These are phyloP conservation scores for Magallana nippona DNA, from an alignment of 2,888 invertebrate species.

Conservation along the genomic window DNA sequence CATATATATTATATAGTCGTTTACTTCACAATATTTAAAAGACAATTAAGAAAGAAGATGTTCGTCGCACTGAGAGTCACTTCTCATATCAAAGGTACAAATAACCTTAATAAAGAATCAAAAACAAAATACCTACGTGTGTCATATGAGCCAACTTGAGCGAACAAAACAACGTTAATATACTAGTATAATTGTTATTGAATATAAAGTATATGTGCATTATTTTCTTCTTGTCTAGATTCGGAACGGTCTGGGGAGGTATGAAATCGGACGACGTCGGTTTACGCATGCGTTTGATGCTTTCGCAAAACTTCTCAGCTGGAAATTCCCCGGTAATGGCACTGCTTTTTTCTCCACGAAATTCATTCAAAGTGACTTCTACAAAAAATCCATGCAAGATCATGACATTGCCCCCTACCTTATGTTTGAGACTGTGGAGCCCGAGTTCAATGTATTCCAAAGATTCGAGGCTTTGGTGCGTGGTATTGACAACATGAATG, in stretches of 20 bases:
- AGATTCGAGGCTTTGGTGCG: conserved; percentile 66
- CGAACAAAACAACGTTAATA: too few species aligned
- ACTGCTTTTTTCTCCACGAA: conserved; percentile 58
- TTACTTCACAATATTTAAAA: too few species aligned
- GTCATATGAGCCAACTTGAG: too few species aligned
- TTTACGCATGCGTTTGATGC: conserved; percentile 69
- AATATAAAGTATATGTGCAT: neutral
- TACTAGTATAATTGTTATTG: too few species aligned
- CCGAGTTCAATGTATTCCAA: conserved; percentile 66
- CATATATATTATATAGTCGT: too few species aligned
- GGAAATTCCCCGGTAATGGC: conserved; percentile 60
- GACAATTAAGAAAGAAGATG: too few species aligned
- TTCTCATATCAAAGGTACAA: too few species aligned
- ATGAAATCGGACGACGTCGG: conserved; percentile 58
- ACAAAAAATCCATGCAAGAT: conserved; percentile 62
- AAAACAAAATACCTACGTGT: too few species aligned
- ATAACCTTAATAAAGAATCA: too few species aligned
- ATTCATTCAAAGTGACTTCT: conserved; percentile 69
- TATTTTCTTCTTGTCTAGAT: conserved; percentile 56
- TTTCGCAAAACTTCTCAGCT: conserved; percentile 64
- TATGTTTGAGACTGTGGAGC: conserved; percentile 70
- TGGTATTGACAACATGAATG: conserved; percentile 77
- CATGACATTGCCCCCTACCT: conserved; percentile 72
- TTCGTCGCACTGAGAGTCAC: too few species aligned
- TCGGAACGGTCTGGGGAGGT: conserved; percentile 67